Percentiles rank a stretch among this genome's conserved stretches.
phyloP scores from a whole-genome alignment of 2,888 invertebrate genomes.

The Adelphocoris suturalis region DNA sequence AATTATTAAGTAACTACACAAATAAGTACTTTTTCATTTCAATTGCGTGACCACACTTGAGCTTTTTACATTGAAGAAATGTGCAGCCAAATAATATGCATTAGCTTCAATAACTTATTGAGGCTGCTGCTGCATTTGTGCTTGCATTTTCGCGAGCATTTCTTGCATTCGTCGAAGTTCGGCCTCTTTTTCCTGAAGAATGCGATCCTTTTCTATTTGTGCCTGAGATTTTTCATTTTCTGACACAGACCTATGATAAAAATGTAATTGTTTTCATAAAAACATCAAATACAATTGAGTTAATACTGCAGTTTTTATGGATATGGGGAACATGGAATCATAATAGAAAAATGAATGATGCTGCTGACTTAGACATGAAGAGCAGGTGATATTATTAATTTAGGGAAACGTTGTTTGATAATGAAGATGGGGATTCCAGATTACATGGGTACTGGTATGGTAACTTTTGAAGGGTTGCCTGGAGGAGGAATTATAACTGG shows the following conservation, averaged over 20 bases:
- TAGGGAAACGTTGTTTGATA: no score
- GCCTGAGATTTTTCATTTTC: slow-evolving; percentile 72
- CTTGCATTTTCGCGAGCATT: slow-evolving; percentile 96
- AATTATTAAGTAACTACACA: background rate
- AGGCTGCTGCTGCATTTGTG: slow-evolving; percentile 90
- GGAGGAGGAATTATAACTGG: no score
- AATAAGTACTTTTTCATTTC: background rate
- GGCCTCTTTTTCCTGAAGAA: slow-evolving; percentile 93
- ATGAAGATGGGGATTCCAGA: no score
- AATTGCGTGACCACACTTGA: background rate
- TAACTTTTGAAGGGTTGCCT: no score
- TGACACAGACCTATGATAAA: slow-evolving; percentile 71
- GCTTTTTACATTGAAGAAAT: background rate
- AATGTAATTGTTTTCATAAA: background rate
- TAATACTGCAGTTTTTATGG: no score
- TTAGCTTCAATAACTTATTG: slow-evolving; percentile 46
- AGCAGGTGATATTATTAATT: no score
- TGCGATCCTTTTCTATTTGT: slow-evolving; percentile 86
- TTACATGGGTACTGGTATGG: no score
- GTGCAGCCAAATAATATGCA: background rate
- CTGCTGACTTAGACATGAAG: no score
- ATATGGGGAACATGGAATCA: no score
- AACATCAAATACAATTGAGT: background rate
- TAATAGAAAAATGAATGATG: no score
- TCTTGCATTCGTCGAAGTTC: slow-evolving; percentile 97